Evolutionary conservation across 2,888 invertebrate species (phyloP).

Genomic region (Tetramorium bicarinatum): DNA sequence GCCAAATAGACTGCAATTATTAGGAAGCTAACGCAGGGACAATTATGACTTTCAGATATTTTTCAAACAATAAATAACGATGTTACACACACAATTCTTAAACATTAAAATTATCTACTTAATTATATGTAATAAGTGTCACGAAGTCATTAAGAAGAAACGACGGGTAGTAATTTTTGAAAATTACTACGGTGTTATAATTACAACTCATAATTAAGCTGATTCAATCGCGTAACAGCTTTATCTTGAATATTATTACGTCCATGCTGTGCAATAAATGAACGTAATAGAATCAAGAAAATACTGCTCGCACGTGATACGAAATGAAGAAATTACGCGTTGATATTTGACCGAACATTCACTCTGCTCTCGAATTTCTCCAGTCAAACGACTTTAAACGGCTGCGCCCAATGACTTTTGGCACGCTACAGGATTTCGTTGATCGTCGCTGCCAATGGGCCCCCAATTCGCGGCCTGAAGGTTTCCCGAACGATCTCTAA

Average conservation of each 20-base stretch:
- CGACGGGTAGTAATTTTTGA: neutral
- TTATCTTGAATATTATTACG: neutral
- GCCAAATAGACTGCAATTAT: neutral
- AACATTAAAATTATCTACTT: neutral
- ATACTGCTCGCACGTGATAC: neutral
- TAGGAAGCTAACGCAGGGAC: neutral
- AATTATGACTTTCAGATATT: neutral
- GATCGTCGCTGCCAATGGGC: constrained; percentile 47
- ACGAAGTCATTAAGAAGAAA: neutral
- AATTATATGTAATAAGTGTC: neutral
- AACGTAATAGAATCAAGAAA: neutral
- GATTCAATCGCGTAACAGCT: neutral
- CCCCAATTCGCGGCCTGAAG: neutral
- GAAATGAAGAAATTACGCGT: constrained; percentile 53
- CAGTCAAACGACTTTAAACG: constrained; percentile 56
- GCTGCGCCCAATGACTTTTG: constrained; percentile 51
- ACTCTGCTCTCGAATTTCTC: constrained; percentile 28
- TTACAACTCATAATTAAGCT: neutral
- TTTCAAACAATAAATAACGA: neutral
- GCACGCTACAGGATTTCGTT: constrained; percentile 61
- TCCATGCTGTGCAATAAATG: neutral
- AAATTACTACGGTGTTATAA: neutral
- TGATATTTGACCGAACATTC: constrained; percentile 22
- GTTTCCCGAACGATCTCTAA: constrained; percentile 34
- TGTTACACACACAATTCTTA: neutral